phyloP scores from a whole-genome alignment of 2,113 vertebrate genomes.

The Felis chaus region DNA sequence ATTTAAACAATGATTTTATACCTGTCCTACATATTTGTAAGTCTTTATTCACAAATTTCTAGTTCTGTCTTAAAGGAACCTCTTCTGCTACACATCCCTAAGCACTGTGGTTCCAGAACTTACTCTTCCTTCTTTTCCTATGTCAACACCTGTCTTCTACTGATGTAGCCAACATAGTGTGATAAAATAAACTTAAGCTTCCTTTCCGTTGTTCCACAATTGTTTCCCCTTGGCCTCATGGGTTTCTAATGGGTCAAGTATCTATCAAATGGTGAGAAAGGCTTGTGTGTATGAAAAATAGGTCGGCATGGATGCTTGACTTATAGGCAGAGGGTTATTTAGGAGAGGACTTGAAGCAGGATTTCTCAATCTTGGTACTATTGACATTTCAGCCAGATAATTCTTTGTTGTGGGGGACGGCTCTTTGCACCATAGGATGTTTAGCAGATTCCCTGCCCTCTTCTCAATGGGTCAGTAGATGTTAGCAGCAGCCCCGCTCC shows the following conservation, averaged over 20 bases:
- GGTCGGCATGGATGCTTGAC: background rate
- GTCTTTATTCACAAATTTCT: conserved; percentile 12
- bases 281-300: background rate
- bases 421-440: background rate
- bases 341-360: background rate
- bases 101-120: background rate
- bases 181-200: background rate
- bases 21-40: background rate
- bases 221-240: background rate
- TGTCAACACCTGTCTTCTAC: background rate
- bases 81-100: background rate
- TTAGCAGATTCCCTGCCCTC: background rate
- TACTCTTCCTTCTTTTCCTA: background rate
- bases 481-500: background rate
- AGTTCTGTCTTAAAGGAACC: background rate
- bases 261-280: background rate
- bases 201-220: background rate
- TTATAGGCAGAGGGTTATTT: background rate
- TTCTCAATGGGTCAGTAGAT: background rate
- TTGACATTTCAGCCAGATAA: background rate
- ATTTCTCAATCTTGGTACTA: background rate
- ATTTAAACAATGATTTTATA: conserved; percentile 21
- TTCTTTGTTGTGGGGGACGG: background rate
- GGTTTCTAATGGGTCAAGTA: background rate
- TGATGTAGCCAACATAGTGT: background rate